Evolutionary conservation across 2,113 vertebrate genomes (phyloP), one percentile per base, ranked within the genome.

Genomic region (Catharus fuscescens): DNA sequence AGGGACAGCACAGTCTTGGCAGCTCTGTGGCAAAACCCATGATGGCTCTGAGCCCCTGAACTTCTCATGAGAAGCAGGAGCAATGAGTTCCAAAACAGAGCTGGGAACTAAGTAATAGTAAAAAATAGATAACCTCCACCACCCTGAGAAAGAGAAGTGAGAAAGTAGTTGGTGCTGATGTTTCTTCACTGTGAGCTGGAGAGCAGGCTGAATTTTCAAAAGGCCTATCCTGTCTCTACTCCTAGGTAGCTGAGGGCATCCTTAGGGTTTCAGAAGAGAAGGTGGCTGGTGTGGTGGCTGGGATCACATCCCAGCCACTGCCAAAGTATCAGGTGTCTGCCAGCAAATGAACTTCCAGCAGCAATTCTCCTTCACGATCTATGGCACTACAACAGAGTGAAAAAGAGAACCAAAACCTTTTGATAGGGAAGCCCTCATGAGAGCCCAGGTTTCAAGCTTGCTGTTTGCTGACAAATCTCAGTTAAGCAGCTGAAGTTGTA

Each of bases 351-450:
- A 11, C 5, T 85, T 50, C 70, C 73, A 50, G 18, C 0, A 0
- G 31, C 40, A 92, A 54, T 83, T 81, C 64, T 90, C 31, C 52
- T 92, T 86, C 1, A 6, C 18, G 1, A 65, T 26, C 36, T 78
- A 29, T 32, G 34, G 44, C 24, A 50, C 54, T 72, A 48, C 28
- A 62, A 54, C 14, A 76, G 40, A 82, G 40, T 38, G 76, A 90
- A 92, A 94, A 83, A 74, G 45, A 59, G 95, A 96, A 95, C 76
- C n/a, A 93, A 96, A 96, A 71, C 86, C 4, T 86, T 90, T 88
- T 10, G 0, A 52, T 28, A 86, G 67, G 47, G 88, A 93, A 96
- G 85, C 21, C 85, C 50, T 92, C 85, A 67, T 8, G 20, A 81
- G 38, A 64, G n/a, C 28, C 21, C 19, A 28, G 31, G 40, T 96